A percentile compares a stretch with the other conserved stretches of the same genome.
Evolutionary conservation across 2,113 vertebrate genomes (phyloP).

Genomic region (Petroica traversi): DNA sequence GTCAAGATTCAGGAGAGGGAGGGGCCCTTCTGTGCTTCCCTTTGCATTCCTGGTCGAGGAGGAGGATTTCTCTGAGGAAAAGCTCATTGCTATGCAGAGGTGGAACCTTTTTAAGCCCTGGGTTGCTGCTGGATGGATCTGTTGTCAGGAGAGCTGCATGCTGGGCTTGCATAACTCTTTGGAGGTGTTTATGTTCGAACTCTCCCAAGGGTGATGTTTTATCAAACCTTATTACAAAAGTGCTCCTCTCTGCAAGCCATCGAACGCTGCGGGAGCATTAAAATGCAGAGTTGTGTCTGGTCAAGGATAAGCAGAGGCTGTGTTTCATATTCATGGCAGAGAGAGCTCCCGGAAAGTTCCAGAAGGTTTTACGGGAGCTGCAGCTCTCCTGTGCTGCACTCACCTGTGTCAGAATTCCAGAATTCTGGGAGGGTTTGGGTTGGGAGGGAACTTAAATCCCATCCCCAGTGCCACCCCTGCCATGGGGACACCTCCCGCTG

Average conservation of each 20-base stretch:
- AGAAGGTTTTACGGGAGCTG: not conserved
- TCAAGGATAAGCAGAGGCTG: not conserved
- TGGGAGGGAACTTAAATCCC: fast-evolving
- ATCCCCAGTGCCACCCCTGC: fast-evolving
- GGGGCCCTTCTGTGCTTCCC: not conserved
- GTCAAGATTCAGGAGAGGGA: not conserved
- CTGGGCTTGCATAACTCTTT: conserved; percentile 4
- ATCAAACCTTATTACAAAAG: conserved; percentile 26
- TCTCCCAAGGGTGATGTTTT: conserved; percentile 53
- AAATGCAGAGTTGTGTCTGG: conserved; percentile 16
- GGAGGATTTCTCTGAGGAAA: not conserved
- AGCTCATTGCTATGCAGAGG: not conserved
- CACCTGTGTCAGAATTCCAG: not conserved
- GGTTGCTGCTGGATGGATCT: not conserved
- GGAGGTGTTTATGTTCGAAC: conserved; percentile 8
- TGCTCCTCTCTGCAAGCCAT: not conserved
- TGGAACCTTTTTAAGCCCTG: not conserved
- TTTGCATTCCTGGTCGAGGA: not conserved
- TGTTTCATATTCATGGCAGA: not conserved
- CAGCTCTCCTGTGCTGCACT: not conserved
- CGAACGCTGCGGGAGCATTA: not conserved
- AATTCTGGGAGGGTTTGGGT: fast-evolving
- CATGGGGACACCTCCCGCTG: not conserved
- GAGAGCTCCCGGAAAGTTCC: not conserved
- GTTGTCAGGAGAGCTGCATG: not conserved